Evolutionary conservation across 2,797 vertebrate species (phyloP).

Genomic region (Spondyliosoma cantharus): DNA sequence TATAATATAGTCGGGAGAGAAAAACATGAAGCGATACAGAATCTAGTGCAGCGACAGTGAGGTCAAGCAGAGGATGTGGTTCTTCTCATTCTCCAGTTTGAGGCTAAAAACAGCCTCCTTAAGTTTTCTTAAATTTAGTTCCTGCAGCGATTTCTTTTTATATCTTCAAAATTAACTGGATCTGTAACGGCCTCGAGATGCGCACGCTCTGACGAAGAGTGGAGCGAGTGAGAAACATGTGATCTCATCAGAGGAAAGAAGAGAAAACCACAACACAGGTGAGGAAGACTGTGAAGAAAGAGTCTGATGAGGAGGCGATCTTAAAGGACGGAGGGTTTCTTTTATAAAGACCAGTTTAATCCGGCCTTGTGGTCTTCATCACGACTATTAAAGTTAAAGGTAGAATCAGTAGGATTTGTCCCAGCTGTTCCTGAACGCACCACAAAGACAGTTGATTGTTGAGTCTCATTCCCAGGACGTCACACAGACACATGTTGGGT

Average conservation of each 20-base stretch:
- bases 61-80: not conserved
- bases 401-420: too few relatives aligned
- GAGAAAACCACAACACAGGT: not conserved
- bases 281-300: not conserved
- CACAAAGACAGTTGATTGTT: too few relatives aligned
- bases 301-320: not conserved
- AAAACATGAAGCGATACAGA: slow-evolving; percentile 1
- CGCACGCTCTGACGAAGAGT: not conserved
- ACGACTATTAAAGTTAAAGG: too few relatives aligned
- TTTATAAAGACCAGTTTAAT: too few relatives aligned
- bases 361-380: too few relatives aligned
- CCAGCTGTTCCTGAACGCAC: too few relatives aligned
- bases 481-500: too few relatives aligned
- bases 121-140: slow-evolving; percentile 4
- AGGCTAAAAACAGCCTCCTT: slow-evolving; percentile 13
- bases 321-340: too few relatives aligned
- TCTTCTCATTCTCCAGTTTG: not conserved
- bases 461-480: too few relatives aligned
- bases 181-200: slow-evolving; percentile 10
- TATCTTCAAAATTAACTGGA: slow-evolving; percentile 22
- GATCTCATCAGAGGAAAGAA: too few relatives aligned
- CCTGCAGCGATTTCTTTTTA: slow-evolving; percentile 15
- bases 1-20: not conserved
- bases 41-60: not conserved
- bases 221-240: not conserved